Evolutionary conservation across 2,113 vertebrate genomes (phyloP).

Genomic region (Desmodus rotundus): DNA sequence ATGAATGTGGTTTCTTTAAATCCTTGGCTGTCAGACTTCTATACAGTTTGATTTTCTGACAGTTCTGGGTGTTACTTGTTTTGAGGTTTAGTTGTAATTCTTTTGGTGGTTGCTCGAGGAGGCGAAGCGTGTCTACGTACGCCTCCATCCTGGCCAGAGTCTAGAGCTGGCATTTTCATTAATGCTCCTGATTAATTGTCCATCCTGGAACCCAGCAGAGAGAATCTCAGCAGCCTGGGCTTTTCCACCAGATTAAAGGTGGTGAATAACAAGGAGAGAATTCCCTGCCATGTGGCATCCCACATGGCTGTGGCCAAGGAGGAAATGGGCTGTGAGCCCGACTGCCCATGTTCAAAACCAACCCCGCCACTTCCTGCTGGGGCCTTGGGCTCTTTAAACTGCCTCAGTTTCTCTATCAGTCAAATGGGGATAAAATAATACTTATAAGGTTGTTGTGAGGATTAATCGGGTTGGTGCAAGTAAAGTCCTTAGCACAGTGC

Average conservation of each 20-base stretch:
- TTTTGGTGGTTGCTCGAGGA: too few species aligned
- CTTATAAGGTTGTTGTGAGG: neutral
- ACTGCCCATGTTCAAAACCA: neutral
- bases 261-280: neutral
- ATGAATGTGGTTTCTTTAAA: too few species aligned
- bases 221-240: neutral
- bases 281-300: neutral
- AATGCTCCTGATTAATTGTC: conserved; percentile 63
- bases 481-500: neutral
- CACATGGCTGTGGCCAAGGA: neutral
- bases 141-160: too few species aligned
- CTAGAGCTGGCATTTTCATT: conserved; percentile 60
- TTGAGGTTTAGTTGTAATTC: too few species aligned
- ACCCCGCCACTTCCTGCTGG: neutral
- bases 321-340: neutral
- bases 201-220: conserved; percentile 11
- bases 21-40: too few species aligned
- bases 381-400: neutral
- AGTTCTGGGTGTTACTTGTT: too few species aligned
- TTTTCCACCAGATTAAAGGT: neutral
- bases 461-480: neutral
- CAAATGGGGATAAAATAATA: neutral
- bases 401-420: neutral
- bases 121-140: too few species aligned
- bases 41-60: too few species aligned